Evolutionary conservation across 2,113 vertebrate species (phyloP), one percentile per base, ranked within the genome.

Genomic region (Serilophus lunatus): DNA sequence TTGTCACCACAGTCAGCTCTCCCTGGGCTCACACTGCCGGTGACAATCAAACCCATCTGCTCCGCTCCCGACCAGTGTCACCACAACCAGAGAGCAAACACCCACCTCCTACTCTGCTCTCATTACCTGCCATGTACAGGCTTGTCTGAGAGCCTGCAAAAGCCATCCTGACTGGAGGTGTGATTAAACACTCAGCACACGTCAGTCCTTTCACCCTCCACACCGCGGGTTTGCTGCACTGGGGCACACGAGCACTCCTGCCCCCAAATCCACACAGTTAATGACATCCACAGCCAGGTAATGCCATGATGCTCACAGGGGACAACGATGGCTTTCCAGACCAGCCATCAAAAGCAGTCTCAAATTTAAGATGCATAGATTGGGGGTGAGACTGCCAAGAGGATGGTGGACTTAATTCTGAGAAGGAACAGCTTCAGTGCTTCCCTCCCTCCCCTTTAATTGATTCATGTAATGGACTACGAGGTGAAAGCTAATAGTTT

Each of bases 11-110:
- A 97, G 96, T 92, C 95, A 96, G 92, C 97, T 95, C 97, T 96
- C 95, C 17, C 84, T 72, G 93, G 97, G 96, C 92, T 94, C 93
- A 36, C 91, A 12, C 87, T 53, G 96, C 95, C 93, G 87, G 80
- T 96, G 95, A 96, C 98, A 97, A 97, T 82, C 93, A 96, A 88
- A 82, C 94, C 97, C 98, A 98, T 98, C 98, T 98, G 98, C 94
- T 97, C 86, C 9, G 59, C 90, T 96, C 86, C 93, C 78, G 7
- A 77, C 76, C 82, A 19, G 9, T 31, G 87, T 45, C 95, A 45
- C 83, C 71, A 86, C 89, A 60, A 93, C 54, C 70, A 38, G 17
- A 12, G 8, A 47, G 82, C 77, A 28, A 76, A 26, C 79, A 35
- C 82, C 72, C 92, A 66, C 40, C 86, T 86, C 86, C 88, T 3